Conservation (phyloP, 2,113 vertebrate species). For the Otis tarda region DNA sequence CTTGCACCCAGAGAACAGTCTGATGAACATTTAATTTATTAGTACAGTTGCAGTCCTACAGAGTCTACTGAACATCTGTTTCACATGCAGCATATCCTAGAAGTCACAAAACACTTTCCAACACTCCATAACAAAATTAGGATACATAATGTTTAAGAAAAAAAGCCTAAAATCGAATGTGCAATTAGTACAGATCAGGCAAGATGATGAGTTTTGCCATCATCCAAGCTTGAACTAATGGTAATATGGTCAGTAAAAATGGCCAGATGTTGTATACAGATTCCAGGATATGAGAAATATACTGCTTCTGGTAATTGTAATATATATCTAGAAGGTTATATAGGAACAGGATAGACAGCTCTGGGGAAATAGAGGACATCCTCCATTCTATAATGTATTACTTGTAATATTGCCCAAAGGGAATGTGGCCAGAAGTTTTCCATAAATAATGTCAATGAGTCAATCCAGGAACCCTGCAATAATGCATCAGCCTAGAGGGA, state of each 20-base stretch:
- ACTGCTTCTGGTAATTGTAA: neutral
- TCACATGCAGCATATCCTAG: neutral
- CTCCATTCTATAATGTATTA: neutral
- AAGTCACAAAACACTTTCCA: neutral
- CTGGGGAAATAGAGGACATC: slow-evolving; percentile 4
- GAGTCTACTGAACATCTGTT: neutral
- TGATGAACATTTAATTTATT: neutral
- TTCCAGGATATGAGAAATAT: neutral
- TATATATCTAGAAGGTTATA: neutral
- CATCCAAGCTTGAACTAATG: neutral
- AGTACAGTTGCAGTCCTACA: neutral
- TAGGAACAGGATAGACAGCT: neutral
- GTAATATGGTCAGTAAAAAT: neutral
- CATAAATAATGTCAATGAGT: slow-evolving; percentile 37
- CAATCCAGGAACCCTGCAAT: neutral
- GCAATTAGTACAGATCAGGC: neutral
- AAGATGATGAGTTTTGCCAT: neutral
- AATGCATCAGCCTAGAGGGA: slow-evolving; percentile 14
- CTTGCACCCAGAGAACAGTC: neutral
- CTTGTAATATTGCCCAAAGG: slow-evolving; percentile 1
- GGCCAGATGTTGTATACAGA: neutral
- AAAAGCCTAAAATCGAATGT: neutral
- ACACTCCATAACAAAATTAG: neutral
- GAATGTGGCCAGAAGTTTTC: slow-evolving; percentile 52
- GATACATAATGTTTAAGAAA: neutral